phyloP scores from a whole-genome alignment of 1,140 invertebrate genomes.

The Panagrolaimus sp. region DNA sequence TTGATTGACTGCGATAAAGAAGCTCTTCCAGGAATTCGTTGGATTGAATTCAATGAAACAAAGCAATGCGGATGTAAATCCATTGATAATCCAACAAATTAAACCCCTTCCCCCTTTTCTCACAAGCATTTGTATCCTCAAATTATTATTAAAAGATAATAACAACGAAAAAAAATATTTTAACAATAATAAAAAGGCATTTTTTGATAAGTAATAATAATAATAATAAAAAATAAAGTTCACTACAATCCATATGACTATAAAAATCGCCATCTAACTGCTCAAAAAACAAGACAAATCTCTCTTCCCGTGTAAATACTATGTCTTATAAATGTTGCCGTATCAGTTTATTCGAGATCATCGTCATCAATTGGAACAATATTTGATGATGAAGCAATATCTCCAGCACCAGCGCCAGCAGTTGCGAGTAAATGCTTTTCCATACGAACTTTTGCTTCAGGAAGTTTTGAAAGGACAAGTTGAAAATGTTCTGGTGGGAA shows the following conservation, averaged over 20 bases:
- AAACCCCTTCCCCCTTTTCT: background rate
- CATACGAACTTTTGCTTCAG: background rate
- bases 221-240: too few species aligned
- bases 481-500: conserved; percentile 27
- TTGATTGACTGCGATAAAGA: background rate
- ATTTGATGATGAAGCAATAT: background rate
- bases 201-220: background rate
- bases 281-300: too few species aligned
- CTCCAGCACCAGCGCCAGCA: background rate
- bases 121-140: background rate
- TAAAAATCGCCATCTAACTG: too few species aligned
- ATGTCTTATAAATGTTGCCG: too few species aligned
- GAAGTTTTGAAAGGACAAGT: conserved; percentile 7
- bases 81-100: background rate
- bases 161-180: background rate
- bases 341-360: conserved; percentile 12
- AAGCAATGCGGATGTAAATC: background rate
- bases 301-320: too few species aligned
- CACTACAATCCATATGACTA: too few species aligned
- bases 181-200: conserved; percentile 6
- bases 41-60: background rate
- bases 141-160: conserved; percentile 8
- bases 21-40: background rate
- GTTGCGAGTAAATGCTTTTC: background rate
- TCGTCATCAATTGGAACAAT: conserved; percentile 13